Evolutionary conservation across 2,113 vertebrate genomes (phyloP).

Genomic region (Spea multiplicata): DNA sequence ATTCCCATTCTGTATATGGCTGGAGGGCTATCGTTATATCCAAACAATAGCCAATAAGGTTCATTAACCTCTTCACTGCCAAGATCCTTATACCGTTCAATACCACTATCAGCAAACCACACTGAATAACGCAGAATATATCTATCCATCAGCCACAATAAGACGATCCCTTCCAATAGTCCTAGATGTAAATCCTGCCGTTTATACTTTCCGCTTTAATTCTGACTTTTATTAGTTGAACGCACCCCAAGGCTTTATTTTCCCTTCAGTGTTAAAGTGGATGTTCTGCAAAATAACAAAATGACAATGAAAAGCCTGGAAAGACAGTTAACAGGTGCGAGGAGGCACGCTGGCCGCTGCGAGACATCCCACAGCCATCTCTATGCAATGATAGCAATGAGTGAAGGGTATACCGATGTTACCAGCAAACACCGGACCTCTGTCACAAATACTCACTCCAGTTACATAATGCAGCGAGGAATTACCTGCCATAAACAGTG

Average conservation of each 20-base stretch:
- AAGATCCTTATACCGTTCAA: too few relatives aligned
- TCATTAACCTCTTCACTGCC: too few relatives aligned
- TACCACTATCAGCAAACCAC: too few relatives aligned
- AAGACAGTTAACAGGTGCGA: conserved; percentile 29
- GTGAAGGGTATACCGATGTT: conserved; percentile 24
- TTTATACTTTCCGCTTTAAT: background rate
- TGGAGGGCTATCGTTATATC: too few relatives aligned
- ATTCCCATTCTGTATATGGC: too few relatives aligned
- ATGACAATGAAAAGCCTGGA: conserved; percentile 28
- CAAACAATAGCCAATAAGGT: too few relatives aligned
- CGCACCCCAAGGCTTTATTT: conserved; percentile 12
- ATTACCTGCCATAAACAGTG: background rate
- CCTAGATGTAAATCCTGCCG: background rate
- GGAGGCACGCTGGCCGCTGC: conserved; percentile 30
- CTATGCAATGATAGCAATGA: conserved; percentile 10
- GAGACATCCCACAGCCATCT: conserved; percentile 22
- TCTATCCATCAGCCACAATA: too few relatives aligned
- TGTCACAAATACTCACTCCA: background rate
- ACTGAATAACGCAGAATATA: too few relatives aligned
- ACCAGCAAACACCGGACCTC: background rate
- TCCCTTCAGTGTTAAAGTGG: conserved; percentile 6
- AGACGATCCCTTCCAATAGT: too few relatives aligned
- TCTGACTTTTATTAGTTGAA: conserved; percentile 36
- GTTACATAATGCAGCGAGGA: background rate
- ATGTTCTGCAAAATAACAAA: conserved; percentile 40